phyloP scores from a whole-genome alignment of 1,140 invertebrate genomes.

The Zaprionus nigranus region DNA sequence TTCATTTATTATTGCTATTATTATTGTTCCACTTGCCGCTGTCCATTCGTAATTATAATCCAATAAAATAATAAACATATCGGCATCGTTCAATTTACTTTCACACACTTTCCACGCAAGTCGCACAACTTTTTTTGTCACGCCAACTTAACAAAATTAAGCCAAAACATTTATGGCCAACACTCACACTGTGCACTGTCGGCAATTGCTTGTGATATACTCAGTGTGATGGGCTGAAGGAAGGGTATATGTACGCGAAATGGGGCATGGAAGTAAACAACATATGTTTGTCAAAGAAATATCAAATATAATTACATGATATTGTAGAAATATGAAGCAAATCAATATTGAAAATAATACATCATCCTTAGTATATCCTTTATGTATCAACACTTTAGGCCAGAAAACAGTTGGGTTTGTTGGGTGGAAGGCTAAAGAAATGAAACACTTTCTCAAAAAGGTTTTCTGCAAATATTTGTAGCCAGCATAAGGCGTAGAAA shows the following conservation, averaged over 20 bases:
- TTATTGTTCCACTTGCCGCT: conserved; percentile 26
- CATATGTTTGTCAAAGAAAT: too few species aligned
- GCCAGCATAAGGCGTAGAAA: fast-evolving
- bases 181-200: conserved; percentile 16
- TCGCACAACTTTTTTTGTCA: conserved; percentile 64
- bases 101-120: conserved; percentile 62
- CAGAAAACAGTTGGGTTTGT: too few species aligned
- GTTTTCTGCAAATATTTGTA: too few species aligned
- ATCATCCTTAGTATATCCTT: too few species aligned
- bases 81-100: conserved; percentile 76
- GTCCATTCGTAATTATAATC: conserved; percentile 70
- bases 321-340: too few species aligned
- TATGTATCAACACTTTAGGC: too few species aligned
- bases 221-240: not conserved
- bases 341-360: too few species aligned
- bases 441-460: too few species aligned
- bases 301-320: too few species aligned
- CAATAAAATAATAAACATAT: conserved; percentile 81
- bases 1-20: conserved; percentile 33
- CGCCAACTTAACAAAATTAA: conserved; percentile 77
- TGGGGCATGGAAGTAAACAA: too few species aligned
- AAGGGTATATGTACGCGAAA: conserved; percentile 6
- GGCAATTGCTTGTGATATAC: conserved; percentile 32
- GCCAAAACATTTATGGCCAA: conserved; percentile 61
- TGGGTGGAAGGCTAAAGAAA: too few species aligned